Evolutionary conservation across 2,797 vertebrate species (phyloP).

Genomic region (Sebastes goodei): DNA sequence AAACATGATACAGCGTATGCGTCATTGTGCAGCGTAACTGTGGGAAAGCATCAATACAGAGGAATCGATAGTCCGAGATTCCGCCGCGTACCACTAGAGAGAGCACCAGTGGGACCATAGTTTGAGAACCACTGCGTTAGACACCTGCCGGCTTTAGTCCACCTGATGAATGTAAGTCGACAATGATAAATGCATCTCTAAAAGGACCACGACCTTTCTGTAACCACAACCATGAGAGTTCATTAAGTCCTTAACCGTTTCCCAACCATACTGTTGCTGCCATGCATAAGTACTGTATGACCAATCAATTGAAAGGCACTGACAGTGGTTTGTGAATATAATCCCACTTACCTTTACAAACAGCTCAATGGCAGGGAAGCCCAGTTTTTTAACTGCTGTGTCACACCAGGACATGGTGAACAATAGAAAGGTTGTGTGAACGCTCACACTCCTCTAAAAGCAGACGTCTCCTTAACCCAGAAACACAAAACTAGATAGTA

Average conservation of each 20-base stretch:
- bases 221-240: background rate
- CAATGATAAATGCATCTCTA: accelerated
- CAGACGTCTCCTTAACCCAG: background rate
- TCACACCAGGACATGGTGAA: conserved; percentile 77
- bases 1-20: too few relatives aligned
- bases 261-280: background rate
- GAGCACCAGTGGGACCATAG: too few relatives aligned
- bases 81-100: too few relatives aligned
- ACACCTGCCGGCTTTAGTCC: accelerated
- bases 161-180: too few relatives aligned
- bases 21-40: too few relatives aligned
- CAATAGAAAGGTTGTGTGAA: background rate
- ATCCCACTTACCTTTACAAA: conserved; percentile 80
- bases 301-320: background rate
- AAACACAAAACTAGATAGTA: too few relatives aligned
- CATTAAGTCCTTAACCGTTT: too few relatives aligned
- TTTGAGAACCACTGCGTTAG: too few relatives aligned
- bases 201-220: too few relatives aligned
- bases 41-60: accelerated
- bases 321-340: background rate
- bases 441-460: background rate
- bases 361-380: conserved; percentile 75
- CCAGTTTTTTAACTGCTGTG: conserved; percentile 52
- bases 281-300: background rate
- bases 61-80: too few relatives aligned